Conservation (phyloP, 2,113 vertebrate species). For the Pygoscelis adeliae region DNA sequence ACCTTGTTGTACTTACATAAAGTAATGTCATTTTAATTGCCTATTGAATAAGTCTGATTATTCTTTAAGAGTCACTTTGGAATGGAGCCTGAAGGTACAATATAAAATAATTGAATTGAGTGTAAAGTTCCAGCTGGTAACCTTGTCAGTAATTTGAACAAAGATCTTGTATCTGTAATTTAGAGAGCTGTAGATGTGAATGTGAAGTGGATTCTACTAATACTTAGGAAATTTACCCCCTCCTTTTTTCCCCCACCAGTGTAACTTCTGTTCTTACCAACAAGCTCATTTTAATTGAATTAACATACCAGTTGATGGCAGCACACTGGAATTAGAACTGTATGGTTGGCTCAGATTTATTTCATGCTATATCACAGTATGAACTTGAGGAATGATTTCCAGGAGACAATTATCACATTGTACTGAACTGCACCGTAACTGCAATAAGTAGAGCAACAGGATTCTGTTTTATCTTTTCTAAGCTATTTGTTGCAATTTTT, state of each 20-base stretch:
- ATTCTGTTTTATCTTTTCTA: constrained; percentile 21
- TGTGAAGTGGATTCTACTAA: constrained; percentile 39
- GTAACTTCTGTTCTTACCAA: constrained; percentile 34
- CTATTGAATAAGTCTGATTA: constrained; percentile 79
- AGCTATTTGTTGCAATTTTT: constrained; percentile 22
- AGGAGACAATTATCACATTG: constrained; percentile 50
- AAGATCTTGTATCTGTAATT: constrained; percentile 67
- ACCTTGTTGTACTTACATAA: constrained; percentile 73
- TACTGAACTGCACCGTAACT: neutral
- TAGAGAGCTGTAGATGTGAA: constrained; percentile 40
- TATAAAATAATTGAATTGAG: constrained; percentile 79
- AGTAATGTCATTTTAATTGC: constrained; percentile 77
- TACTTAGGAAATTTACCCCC: neutral
- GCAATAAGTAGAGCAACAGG: neutral
- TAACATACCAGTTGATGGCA: constrained; percentile 25
- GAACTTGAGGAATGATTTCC: constrained; percentile 62
- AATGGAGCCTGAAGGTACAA: constrained; percentile 78
- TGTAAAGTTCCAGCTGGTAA: constrained; percentile 76
- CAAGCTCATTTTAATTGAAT: constrained; percentile 43
- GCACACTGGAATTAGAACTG: constrained; percentile 18
- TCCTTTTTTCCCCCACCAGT: neutral
- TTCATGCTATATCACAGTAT: constrained; percentile 53
- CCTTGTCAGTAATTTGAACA: constrained; percentile 72
- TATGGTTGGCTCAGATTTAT: constrained; percentile 55
- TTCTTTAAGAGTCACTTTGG: constrained; percentile 78